phyloP scores from a whole-genome alignment of 2,888 invertebrate genomes.

The Megaustenia siamemsis region DNA sequence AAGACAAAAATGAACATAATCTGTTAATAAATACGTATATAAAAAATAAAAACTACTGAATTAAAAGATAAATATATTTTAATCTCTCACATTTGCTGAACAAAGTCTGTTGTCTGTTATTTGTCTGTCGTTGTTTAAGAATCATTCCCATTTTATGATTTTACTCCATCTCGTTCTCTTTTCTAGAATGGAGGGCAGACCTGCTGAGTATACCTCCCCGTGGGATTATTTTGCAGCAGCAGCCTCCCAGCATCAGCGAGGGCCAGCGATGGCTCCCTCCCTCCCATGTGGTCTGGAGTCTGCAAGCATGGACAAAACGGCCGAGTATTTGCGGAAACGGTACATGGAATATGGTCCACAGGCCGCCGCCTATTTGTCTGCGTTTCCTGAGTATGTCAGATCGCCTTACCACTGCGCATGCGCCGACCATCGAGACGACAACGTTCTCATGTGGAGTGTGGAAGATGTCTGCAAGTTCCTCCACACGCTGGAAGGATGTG shows the following conservation, averaged over 20 bases:
- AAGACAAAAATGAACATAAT: no score
- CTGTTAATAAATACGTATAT: no score
- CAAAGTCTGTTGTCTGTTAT: no score
- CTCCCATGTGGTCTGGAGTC: constrained; percentile 56
- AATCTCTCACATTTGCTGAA: no score
- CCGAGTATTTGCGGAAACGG: constrained; percentile 54
- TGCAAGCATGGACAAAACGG: constrained; percentile 53
- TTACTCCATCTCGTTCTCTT: no score
- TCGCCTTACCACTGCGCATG: constrained; percentile 61
- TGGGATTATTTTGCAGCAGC: constrained; percentile 48
- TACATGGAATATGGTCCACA: constrained; percentile 50
- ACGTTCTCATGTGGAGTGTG: constrained; percentile 66
- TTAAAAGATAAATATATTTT: no score
- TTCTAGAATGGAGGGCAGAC: constrained; percentile 40
- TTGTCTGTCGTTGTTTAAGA: no score
- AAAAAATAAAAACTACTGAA: no score
- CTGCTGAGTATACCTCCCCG: constrained; percentile 30
- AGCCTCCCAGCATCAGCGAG: constrained; percentile 43
- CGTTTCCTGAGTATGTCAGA: constrained; percentile 55
- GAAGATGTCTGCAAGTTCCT: constrained; percentile 68
- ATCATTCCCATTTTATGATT: no score
- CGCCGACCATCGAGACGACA: constrained; percentile 60
- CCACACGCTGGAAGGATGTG: constrained; percentile 65
- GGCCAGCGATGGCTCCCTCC: constrained; percentile 22
- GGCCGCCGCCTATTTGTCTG: constrained; percentile 50